Evolutionary conservation across 2,888 invertebrate genomes (phyloP).

Genomic region (Epirrhoe tristata): DNA sequence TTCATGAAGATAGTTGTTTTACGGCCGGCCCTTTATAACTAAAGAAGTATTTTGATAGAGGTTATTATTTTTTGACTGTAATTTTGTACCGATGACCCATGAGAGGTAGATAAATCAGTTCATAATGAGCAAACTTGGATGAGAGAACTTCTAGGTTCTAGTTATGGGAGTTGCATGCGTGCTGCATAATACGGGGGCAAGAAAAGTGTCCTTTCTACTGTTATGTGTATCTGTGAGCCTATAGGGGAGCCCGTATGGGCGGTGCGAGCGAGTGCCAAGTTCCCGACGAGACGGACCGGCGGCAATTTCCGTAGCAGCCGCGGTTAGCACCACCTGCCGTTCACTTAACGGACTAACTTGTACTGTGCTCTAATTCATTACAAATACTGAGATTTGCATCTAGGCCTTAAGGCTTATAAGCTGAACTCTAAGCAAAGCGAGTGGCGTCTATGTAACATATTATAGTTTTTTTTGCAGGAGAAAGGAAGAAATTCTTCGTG

Average conservation of each 20-base stretch:
- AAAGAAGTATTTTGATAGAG: too few relatives aligned
- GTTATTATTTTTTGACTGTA: too few relatives aligned
- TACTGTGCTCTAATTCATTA: conserved; percentile 28
- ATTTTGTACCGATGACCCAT: too few relatives aligned
- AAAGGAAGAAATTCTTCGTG: too few relatives aligned
- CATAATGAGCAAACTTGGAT: too few relatives aligned
- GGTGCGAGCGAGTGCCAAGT: conserved; percentile 58
- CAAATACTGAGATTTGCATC: conserved; percentile 12
- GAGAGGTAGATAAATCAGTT: too few relatives aligned
- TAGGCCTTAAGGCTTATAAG: background rate
- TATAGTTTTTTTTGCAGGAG: too few relatives aligned
- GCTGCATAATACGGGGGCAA: background rate
- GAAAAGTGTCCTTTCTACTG: conserved; percentile 3
- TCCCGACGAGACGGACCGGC: conserved; percentile 58
- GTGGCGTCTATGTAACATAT: too few relatives aligned
- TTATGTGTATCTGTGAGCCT: background rate
- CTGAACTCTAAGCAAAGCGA: too few relatives aligned
- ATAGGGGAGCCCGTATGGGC: conserved; percentile 44
- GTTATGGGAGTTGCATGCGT: background rate
- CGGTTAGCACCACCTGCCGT: conserved; percentile 69
- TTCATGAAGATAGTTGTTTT: too few relatives aligned
- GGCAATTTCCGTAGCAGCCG: conserved; percentile 73
- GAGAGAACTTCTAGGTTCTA: too few relatives aligned
- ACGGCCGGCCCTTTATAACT: too few relatives aligned
- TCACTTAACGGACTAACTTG: conserved; percentile 58